phyloP scores from a whole-genome alignment of 2,888 invertebrate genomes.

The Phortica magna region DNA sequence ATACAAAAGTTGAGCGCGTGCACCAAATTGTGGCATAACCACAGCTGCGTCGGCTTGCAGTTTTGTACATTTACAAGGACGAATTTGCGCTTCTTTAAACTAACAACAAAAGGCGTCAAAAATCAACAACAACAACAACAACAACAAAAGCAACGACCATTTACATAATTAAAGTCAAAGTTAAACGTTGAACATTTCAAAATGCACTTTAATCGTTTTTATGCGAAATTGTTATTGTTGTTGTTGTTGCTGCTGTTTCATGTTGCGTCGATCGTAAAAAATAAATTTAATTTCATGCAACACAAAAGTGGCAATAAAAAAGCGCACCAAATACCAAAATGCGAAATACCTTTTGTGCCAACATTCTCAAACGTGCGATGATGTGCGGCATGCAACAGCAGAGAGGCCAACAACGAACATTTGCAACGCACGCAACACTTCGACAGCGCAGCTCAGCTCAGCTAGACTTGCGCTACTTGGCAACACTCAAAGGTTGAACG shows the following conservation, averaged over 20 bases:
- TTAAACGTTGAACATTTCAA: background rate
- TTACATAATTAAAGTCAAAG: conserved; percentile 66
- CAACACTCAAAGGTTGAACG: background rate
- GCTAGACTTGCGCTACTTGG: background rate
- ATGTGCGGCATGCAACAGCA: conserved; percentile 35
- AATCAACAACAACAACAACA: background rate
- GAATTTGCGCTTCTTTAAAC: conserved; percentile 5
- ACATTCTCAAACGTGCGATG: conserved; percentile 13
- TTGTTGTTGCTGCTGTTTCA: background rate
- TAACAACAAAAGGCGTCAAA: background rate
- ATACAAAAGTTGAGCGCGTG: background rate
- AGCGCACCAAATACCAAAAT: conserved; percentile 55
- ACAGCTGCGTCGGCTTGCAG: conserved; percentile 1
- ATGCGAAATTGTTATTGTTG: background rate
- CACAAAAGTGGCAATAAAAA: conserved; percentile 69
- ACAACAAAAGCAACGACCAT: conserved; percentile 53
- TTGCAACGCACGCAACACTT: background rate
- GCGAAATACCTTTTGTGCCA: conserved; percentile 45
- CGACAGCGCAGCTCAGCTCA: conserved; percentile 8
- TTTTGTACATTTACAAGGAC: conserved; percentile 13
- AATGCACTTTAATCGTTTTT: background rate
- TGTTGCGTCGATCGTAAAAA: conserved; percentile 62
- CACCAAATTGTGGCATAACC: background rate
- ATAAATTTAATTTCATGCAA: conserved; percentile 67
- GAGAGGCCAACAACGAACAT: conserved; percentile 5